Conservation (phyloP, 2,797 vertebrate genomes). For the Gobionotothen gibberifrons region DNA sequence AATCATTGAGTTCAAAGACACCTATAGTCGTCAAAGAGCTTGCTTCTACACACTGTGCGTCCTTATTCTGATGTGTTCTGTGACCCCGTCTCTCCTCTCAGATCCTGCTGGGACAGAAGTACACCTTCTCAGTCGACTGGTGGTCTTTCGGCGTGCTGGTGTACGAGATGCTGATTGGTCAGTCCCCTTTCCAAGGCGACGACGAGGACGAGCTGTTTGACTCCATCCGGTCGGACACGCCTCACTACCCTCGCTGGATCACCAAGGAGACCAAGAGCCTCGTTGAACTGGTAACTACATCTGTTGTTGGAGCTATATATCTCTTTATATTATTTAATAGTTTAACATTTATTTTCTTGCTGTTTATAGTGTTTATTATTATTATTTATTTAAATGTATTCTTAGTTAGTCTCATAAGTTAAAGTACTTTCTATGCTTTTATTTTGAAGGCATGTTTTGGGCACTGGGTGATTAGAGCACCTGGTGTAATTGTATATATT, state of each 20-base stretch:
- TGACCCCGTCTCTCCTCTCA: slow-evolving; percentile 64
- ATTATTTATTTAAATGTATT: no score
- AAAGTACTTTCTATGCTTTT: no score
- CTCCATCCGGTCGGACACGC: slow-evolving; percentile 92
- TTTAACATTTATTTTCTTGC: no score
- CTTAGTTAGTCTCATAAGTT: no score
- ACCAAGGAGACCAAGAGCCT: slow-evolving; percentile 93
- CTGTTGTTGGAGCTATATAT: no score
- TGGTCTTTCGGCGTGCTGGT: slow-evolving; percentile 99
- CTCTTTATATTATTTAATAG: no score
- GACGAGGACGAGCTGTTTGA: slow-evolving; percentile 97
- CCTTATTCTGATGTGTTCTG: neutral
- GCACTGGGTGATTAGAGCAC: no score
- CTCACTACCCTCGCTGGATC: slow-evolving; percentile 96
- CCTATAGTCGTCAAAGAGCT: slow-evolving; percentile 11
- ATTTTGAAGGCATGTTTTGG: no score
- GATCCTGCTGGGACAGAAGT: slow-evolving; percentile 94
- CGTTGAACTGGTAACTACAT: slow-evolving; percentile 89
- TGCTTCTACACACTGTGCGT: neutral
- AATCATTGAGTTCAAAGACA: neutral
- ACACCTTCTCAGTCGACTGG: slow-evolving; percentile 98
- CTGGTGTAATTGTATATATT: no score
- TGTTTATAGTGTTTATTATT: no score
- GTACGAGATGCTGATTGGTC: slow-evolving; percentile 98
- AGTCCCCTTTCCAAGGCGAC: slow-evolving; percentile 97